Base-by-base conservation (phyloP, 23 tunicate species). In the Ascidia mentula region DNA sequence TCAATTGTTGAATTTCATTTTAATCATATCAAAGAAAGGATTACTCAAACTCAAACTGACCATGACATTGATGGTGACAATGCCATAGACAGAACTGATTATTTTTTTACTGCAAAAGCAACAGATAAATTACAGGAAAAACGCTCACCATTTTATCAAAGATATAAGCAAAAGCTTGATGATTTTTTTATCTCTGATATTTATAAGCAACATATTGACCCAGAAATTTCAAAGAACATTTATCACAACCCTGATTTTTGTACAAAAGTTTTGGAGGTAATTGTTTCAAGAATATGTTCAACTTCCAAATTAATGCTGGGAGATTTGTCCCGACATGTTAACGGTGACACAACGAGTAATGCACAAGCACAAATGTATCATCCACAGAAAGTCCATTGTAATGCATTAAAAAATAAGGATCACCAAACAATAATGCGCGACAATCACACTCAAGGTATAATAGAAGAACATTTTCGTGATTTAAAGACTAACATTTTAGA, bases 101-200 rank as follows among this genome's bases (percentile, higher is more conserved):
- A 42, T 1, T 32, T 18, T 31, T 31, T 77, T 45, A 20, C 17
- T 7, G 32, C 65, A 31, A 45, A 42, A 18, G 38, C 13, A 15
- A 2, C 36, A 18, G 69, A 77, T 37, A 45, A 34, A 32, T 31
- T 45, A 36, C 37, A 42, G 7, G 81, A 77, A 77, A 40, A 35
- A 40, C 34, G 46, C 26, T 77, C 81, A 2, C 74, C 74, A 0
- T 79, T 79, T 34, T 79, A 69, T 22, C 4, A 13, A 18, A 60
- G 83, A 31, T 81, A 0, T 0, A 37, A 7, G 6, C 17, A 24
- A 5, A 42, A 12, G 17, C 6, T 33, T 32, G 39, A 77, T 40
- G 4, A 20, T 3, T 30, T 77, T 9, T n/a, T 45, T 24, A 24
- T 0, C 32, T 20, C 18, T 1, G 65, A 18, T 24, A 6, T 0